Percentiles rank a stretch among this genome's conserved stretches.
Evolutionary conservation across 2,888 invertebrate genomes (phyloP).

Genomic region (Archips xylosteana): DNA sequence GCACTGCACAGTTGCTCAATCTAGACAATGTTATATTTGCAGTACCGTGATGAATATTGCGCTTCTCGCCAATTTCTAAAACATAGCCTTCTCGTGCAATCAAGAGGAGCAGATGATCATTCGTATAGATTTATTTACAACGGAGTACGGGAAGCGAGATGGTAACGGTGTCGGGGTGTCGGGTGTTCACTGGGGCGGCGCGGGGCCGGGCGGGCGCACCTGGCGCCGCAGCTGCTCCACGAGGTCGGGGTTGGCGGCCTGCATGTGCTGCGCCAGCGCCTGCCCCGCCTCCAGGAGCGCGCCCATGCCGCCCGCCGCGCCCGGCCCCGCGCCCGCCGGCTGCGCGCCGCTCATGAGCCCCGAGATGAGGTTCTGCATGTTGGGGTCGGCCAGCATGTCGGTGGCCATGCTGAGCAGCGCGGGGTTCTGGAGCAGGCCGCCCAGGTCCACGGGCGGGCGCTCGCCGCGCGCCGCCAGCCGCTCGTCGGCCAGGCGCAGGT

Average conservation of each 20-base stretch:
- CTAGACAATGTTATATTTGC: too few species aligned
- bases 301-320: conserved; percentile 67
- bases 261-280: conserved; percentile 93
- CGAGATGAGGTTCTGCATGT: conserved; percentile 91
- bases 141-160: not conserved
- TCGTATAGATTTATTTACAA: conserved; percentile 1
- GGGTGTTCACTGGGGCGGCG: conserved; percentile 53
- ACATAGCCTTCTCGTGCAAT: not conserved
- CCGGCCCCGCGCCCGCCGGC: conserved; percentile 49
- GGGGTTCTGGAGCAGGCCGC: conserved; percentile 91
- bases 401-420: conserved; percentile 93
- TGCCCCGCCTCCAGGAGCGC: conserved; percentile 88
- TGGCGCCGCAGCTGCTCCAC: conserved; percentile 90
- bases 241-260: conserved; percentile 92
- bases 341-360: conserved; percentile 80
- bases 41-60: too few species aligned
- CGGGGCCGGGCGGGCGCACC: conserved; percentile 60
- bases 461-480: conserved; percentile 88
- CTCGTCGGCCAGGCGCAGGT: conserved; percentile 93
- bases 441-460: conserved; percentile 83
- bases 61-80: too few species aligned
- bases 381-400: conserved; percentile 93
- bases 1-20: too few species aligned
- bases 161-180: conserved; percentile 1
- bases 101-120: not conserved